Conservation (phyloP, 2,888 invertebrate genomes). For the Amphipoea lucens region DNA sequence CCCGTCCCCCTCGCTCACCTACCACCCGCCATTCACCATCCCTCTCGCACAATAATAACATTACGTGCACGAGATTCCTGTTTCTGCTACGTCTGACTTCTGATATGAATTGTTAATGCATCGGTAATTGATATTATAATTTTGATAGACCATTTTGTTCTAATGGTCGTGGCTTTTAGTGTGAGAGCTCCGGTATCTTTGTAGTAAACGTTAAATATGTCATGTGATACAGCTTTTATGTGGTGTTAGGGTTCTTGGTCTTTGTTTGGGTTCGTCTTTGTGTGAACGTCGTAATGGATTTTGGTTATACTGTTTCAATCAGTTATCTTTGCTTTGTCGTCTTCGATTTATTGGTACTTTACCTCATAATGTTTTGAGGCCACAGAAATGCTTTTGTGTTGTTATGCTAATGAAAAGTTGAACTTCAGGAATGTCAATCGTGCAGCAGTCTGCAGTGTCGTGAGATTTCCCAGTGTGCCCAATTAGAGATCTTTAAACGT, state of each 20-base stretch:
- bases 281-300: constrained; percentile 64
- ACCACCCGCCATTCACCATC: constrained; percentile 69
- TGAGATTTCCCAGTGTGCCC: constrained; percentile 11
- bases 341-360: constrained; percentile 52
- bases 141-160: constrained; percentile 86
- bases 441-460: neutral
- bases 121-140: constrained; percentile 90
- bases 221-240: constrained; percentile 76
- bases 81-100: constrained; percentile 89
- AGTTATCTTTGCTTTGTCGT: constrained; percentile 47
- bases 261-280: constrained; percentile 64
- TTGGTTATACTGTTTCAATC: constrained; percentile 64
- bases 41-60: constrained; percentile 84
- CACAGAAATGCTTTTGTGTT: constrained; percentile 11
- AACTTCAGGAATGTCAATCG: constrained; percentile 5
- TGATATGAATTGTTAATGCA: constrained; percentile 90
- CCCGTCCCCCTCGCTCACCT: constrained; percentile 74
- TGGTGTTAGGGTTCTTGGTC: constrained; percentile 64
- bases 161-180: constrained; percentile 82
- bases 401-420: constrained; percentile 3
- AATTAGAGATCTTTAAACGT: constrained; percentile 28
- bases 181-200: constrained; percentile 72
- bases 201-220: constrained; percentile 73
- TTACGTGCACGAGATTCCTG: constrained; percentile 87
- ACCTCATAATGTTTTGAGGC: constrained; percentile 25